Evolutionary conservation across 2,888 invertebrate genomes (phyloP).

Genomic region (Eristalis intricaria): DNA sequence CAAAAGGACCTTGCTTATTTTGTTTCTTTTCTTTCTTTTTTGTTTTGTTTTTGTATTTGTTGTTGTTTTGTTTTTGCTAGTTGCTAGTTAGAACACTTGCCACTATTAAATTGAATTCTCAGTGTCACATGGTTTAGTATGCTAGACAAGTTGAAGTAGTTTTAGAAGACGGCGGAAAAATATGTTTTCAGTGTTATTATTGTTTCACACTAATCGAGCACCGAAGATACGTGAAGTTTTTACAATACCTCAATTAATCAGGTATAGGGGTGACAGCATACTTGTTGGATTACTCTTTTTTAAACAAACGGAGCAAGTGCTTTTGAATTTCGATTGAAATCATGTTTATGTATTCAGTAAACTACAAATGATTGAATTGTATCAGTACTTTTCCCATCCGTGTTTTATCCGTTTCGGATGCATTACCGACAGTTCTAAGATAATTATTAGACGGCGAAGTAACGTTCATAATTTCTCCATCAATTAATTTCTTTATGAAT

Average conservation of each 20-base stretch:
- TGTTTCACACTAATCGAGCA: conserved; percentile 22
- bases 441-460: background rate
- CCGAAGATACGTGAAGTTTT: conserved; percentile 31
- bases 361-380: background rate
- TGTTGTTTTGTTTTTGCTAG: conserved; percentile 5
- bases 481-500: background rate
- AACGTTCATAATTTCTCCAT: background rate
- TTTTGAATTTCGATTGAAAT: background rate
- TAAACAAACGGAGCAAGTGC: background rate
- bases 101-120: conserved; percentile 34
- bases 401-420: background rate
- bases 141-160: conserved; percentile 13
- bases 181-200: conserved; percentile 46
- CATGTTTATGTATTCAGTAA: background rate
- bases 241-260: conserved; percentile 9
- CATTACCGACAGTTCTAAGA: background rate
- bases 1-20: conserved; percentile 35
- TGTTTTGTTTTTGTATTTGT: background rate
- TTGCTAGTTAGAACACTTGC: conserved; percentile 34
- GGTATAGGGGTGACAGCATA: background rate
- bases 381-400: background rate
- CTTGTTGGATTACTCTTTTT: background rate
- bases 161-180: conserved; percentile 35
- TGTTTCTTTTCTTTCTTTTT: background rate
- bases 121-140: conserved; percentile 37